phyloP scores from a whole-genome alignment of 2,888 invertebrate genomes.

The Torymus texanus region DNA sequence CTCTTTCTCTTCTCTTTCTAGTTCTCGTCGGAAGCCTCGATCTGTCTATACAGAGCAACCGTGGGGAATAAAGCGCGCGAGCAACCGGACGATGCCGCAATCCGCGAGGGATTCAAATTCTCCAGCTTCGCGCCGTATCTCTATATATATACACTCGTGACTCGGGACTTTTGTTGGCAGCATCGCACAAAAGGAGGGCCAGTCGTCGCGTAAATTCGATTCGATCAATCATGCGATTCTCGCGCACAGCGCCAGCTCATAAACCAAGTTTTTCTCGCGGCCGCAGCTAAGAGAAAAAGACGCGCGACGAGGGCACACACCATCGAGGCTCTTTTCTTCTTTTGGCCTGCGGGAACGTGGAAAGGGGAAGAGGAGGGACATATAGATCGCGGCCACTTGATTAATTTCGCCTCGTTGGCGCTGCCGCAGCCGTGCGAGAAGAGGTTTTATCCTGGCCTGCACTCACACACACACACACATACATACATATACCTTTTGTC shows the following conservation, averaged over 20 bases:
- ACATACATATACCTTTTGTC: conserved; percentile 27
- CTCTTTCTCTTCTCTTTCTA: no score
- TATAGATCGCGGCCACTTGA: conserved; percentile 16
- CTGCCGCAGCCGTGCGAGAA: no score
- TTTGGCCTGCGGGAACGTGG: background rate
- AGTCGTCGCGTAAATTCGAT: conserved; percentile 6
- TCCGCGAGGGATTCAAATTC: no score
- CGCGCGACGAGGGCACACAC: no score
- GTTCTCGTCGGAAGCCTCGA: no score
- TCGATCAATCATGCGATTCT: conserved; percentile 43
- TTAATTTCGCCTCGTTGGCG: conserved; percentile 39
- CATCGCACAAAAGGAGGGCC: conserved; percentile 14
- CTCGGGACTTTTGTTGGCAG: conserved; percentile 25
- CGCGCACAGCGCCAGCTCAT: background rate
- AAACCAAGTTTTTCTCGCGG: no score
- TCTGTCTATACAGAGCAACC: no score
- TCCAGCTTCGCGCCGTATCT: no score
- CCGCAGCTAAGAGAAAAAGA: no score
- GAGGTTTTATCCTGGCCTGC: background rate
- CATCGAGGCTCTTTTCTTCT: background rate
- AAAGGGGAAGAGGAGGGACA: background rate
- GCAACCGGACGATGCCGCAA: no score
- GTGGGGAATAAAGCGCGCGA: no score
- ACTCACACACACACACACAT: background rate
- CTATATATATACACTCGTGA: background rate